Evolutionary conservation across 2,797 vertebrate species (phyloP).

Genomic region (Anas capensis): DNA sequence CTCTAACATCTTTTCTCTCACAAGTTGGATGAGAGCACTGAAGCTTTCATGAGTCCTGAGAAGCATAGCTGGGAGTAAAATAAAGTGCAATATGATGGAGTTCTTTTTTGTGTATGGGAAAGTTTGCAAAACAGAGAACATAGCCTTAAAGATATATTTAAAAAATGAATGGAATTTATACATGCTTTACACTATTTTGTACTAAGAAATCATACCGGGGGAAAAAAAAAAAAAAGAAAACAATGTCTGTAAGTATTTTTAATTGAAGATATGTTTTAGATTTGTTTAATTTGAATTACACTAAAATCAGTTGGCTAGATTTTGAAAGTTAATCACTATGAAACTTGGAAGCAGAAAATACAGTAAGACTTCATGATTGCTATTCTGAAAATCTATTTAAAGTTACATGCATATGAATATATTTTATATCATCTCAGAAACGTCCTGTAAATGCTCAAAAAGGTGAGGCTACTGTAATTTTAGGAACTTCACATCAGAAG

Average conservation of each 20-base stretch:
- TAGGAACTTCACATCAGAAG: background rate
- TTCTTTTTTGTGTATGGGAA: background rate
- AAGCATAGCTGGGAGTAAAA: conserved; percentile 8
- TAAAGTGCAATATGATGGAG: background rate
- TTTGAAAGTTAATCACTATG: background rate
- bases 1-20: background rate
- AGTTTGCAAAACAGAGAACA: background rate
- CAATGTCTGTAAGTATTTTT: background rate
- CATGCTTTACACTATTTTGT: background rate
- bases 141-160: background rate
- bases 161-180: conserved; percentile 25
- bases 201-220: background rate
- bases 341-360: background rate
- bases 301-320: background rate
- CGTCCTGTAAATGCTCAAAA: background rate
- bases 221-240: background rate
- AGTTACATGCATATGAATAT: background rate
- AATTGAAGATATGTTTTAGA: background rate
- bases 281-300: background rate
- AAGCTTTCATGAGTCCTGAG: background rate
- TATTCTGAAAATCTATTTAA: background rate
- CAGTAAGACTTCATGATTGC: background rate
- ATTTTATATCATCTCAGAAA: background rate
- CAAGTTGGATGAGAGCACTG: background rate
- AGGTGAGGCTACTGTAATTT: background rate